Evolutionary conservation across 2,888 invertebrate species (phyloP).

Genomic region (Orthosia gothica): DNA sequence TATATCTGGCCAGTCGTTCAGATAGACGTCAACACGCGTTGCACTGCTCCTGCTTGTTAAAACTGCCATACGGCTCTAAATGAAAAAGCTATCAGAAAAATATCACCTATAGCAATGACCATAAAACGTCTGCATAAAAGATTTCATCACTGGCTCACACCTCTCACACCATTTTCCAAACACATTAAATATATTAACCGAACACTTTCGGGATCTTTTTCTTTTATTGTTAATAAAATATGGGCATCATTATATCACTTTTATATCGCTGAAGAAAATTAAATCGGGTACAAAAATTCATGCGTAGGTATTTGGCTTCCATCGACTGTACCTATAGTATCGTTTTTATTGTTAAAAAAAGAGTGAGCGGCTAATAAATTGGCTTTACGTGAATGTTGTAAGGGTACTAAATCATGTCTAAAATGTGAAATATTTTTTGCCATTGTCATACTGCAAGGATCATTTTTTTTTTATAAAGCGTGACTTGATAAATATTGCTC

Average conservation of each 20-base stretch:
- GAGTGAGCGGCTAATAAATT: constrained; percentile 8
- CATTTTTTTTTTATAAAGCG: not conserved
- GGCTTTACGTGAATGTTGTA: not conserved
- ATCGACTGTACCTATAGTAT: not conserved
- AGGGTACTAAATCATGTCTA: not conserved
- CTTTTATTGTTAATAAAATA: constrained; percentile 24
- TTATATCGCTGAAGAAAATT: constrained; percentile 30
- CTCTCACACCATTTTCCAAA: not conserved
- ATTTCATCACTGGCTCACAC: not conserved
- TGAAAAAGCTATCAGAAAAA: too few species aligned
- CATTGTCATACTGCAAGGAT: not conserved
- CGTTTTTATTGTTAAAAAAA: constrained; percentile 23
- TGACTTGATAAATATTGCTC: not conserved
- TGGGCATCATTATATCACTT: constrained; percentile 34
- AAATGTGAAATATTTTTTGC: not conserved
- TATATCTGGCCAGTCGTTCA: too few species aligned
- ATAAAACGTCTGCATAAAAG: constrained; percentile 10
- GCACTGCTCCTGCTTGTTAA: too few species aligned
- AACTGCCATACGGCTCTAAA: too few species aligned
- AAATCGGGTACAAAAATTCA: constrained; percentile 16
- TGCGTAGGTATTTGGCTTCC: not conserved
- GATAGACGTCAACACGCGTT: too few species aligned
- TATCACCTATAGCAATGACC: not conserved
- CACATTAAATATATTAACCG: constrained; percentile 5
- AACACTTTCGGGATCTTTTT: not conserved